These are phyloP conservation scores for Troides aeacus DNA, from an alignment of 2,888 invertebrate genomes.

Conservation along the genomic window DNA sequence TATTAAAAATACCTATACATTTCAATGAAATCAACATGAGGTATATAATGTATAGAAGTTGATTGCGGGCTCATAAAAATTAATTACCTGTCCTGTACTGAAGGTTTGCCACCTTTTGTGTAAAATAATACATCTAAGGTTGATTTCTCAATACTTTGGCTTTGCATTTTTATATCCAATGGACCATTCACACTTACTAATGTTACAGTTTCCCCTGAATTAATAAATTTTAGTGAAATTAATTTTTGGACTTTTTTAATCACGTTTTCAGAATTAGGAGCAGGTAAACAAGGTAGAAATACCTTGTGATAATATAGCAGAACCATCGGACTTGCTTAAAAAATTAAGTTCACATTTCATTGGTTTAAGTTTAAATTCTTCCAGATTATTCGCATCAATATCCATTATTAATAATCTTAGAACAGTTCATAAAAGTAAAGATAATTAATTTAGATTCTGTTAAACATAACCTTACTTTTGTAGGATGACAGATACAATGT, in stretches of 20 bases:
- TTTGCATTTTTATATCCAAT: slow-evolving; percentile 87
- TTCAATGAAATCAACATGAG: not conserved
- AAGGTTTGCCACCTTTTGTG: slow-evolving; percentile 87
- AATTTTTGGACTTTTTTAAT: no score
- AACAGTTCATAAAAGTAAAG: no score
- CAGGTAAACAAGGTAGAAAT: slow-evolving; percentile 30
- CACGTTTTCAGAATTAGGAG: not conserved
- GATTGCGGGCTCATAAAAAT: not conserved
- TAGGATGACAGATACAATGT: not conserved
- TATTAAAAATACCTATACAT: not conserved
- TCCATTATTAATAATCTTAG: slow-evolving; percentile 44
- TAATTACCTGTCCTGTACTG: slow-evolving; percentile 61
- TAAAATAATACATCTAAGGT: slow-evolving; percentile 88
- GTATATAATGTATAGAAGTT: not conserved
- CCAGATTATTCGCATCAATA: slow-evolving; percentile 42
- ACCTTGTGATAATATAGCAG: slow-evolving; percentile 89
- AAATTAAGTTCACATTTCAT: slow-evolving; percentile 86
- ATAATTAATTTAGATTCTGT: not conserved
- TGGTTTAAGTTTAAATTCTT: slow-evolving; percentile 62
- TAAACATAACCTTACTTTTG: slow-evolving; percentile 23
- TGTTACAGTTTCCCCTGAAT: slow-evolving; percentile 88
- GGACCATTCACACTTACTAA: slow-evolving; percentile 91
- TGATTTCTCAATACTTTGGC: slow-evolving; percentile 88
- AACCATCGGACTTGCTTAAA: slow-evolving; percentile 88
- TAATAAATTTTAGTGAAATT: not conserved